Base-by-base conservation (phyloP, 1,140 invertebrate genomes). In the Cataglyphis hispanica region DNA sequence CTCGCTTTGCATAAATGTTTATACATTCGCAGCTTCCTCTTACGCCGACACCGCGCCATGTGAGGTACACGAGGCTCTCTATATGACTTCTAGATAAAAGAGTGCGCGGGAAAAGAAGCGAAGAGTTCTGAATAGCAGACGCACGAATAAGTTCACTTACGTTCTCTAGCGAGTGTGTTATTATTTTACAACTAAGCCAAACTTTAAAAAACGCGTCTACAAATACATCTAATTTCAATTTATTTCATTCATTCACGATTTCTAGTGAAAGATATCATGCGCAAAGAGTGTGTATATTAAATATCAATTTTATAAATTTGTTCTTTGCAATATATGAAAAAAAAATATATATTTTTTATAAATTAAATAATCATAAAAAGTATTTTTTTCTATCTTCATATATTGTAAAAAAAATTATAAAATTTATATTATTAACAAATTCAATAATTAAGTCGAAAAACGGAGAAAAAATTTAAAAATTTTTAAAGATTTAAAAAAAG, bases 1-100 rank as follows among this genome's bases (percentile, higher is more conserved):
- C 60, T 64, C 53, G 46, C 34, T 86, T 89, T 84, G 76, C 88
- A 84, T 88, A 86, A 88, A 89, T 78, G 84, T 89, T 89, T 88
- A 86, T 75, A 89, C 78, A 86, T 84, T 78, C 85, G 77, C 27
- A 37, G 72, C 72, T 89, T 84, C 83, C 77, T 89, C 84, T 77
- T 40, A 74, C 37, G 63, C n/a, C 67, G 50, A 5, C 16, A 58
- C 11, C 56, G 56, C 56, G 56, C 37, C 69, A 58, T 34, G 60
- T 46, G 63, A 56, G 66, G 61, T 66, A 84, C 43, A 72, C 53
- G 77, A 11, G 53, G 46, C 75, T 81, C 75, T n/a, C n/a, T n/a
- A 78, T 80, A 87, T 72, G 40, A 37, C 25, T 34, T 22, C 19
- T 43, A 58, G 50, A 64, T 72, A 63, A 87, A 50, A 77, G 40